phyloP scores from a whole-genome alignment of 1,140 invertebrate species.

The Drosophila elegans region DNA sequence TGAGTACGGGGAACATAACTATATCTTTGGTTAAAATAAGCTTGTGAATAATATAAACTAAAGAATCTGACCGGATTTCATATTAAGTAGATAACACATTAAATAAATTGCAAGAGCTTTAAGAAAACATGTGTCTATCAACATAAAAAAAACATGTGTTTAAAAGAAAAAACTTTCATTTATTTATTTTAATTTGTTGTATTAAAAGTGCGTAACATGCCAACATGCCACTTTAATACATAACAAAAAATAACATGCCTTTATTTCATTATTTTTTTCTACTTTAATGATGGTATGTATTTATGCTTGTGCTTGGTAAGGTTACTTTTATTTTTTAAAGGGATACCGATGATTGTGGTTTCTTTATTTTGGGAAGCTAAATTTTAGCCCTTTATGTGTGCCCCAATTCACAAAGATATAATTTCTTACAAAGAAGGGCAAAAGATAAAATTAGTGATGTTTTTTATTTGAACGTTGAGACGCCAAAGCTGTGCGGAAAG shows the following conservation, averaged over 20 bases:
- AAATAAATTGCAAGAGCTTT: no score
- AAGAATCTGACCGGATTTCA: no score
- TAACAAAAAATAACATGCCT: neutral
- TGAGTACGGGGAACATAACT: neutral
- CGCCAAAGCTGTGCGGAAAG: conserved; percentile 48
- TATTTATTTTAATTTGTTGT: neutral
- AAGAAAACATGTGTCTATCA: neutral
- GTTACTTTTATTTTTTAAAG: conserved; percentile 1
- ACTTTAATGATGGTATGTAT: conserved; percentile 2
- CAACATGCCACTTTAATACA: neutral
- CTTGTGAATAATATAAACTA: no score
- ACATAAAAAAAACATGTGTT: no score
- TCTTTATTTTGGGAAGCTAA: conserved; percentile 6
- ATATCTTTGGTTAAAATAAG: neutral
- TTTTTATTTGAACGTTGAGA: conserved; percentile 10
- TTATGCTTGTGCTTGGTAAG: conserved; percentile 2
- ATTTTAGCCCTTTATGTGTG: conserved; percentile 17
- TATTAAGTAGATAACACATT: no score
- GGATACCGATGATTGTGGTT: conserved; percentile 8
- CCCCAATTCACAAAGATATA: conserved; percentile 17
- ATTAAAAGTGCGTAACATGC: neutral
- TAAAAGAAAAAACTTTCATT: no score
- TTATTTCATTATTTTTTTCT: neutral
- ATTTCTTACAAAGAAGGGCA: conserved; percentile 4
- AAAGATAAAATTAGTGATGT: conserved; percentile 4